Evolutionary conservation across 1,140 invertebrate genomes (phyloP), one percentile per base, ranked within the genome.

Genomic region (Ephestia elutella): DNA sequence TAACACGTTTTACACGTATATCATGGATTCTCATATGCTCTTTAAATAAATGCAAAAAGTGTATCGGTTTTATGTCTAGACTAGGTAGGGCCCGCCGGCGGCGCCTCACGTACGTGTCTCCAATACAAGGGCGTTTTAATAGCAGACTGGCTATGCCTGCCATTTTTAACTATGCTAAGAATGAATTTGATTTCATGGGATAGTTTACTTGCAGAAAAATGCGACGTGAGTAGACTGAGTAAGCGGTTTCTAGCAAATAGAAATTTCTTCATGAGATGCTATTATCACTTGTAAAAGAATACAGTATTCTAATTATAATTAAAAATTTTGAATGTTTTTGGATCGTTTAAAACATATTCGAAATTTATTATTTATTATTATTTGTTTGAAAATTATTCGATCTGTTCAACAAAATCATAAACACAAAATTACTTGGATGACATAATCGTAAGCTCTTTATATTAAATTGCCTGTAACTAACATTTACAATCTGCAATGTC

Each of bases 81-180:
- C 50, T 53, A 53, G 50, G 21, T n/a, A 53, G 50, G 50, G 15
- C 28, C 19, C 20, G n/a, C 49, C 49, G 49, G 11, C 21, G 50
- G 50, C 50, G 50, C 50, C 50, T 53, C 50, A 53, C 50, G 50
- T 53, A 53, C 50, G 50, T 53, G 50, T 53, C 50, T 53, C 50
- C 13, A 25, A 53, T 53, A 53, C 50, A 53, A 21, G 50, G 19
- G 50, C 19, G 17, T 53, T 53, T 53, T 53, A 53, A 53, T 53
- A 18, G 50, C 11, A 50, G 38, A 44, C 38, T 44, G 38, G 13
- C 38, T 44, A 44, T 44, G 38, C 38, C 38, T 10, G 38, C 38
- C 38, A 44, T 44, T 44, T 44, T 44, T 44, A 15, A 44, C 5
- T 38, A 44, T 15, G 13, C 38, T 44, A 15, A 44, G 38, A 44